Evolutionary conservation across 2,888 invertebrate genomes (phyloP), one percentile per base, ranked within the genome.

Genomic region (Brachylomia viminalis): DNA sequence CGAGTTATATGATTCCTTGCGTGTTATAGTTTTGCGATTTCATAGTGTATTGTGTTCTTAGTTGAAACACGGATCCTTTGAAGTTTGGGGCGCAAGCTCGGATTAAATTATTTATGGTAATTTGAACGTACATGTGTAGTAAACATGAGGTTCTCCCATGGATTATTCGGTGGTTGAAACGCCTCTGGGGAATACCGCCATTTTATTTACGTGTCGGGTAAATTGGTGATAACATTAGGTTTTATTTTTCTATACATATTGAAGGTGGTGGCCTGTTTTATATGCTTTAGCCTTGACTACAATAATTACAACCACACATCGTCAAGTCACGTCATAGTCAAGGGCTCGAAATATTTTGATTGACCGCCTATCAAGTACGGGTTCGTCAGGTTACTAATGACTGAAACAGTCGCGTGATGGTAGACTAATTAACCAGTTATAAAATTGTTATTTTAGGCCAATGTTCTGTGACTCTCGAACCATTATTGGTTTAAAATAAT

Each of bases 101-200:
- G 62, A 77, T 75, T 83, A 56, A 66, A 71, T 77, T 67, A 80
- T 78, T 80, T 59, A 78, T 49, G 68, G 13, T 77, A 64, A 81
- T 64, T 33, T 42, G 17, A 49, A 49, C 56, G 42, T 74, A 52
- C 42, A 52, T 61, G 38, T 59, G 65, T 54, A 38, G 65, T 23
- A 54, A 65, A 54, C 65, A 66, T 38, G 59, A 61, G 59, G 59
- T 61, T 47, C 47, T 66, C 65, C 75, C 75, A 75, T 81, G 75
- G 78, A 75, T 82, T 79, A 81, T 75, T 82, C 75, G 47, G 56
- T 38, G 23, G 75, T 61, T 47, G 15, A 45, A 73, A 38, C 11
- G n/a, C 56, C 75, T 65, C 75, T 1, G 8, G 82, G 75, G 64
- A 78, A 81, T 81, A 45, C 58, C 58, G 1, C 64, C 52, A 81